A percentile compares a stretch with the other conserved stretches of the same genome.
These are phyloP conservation scores for Calyptomena viridis DNA, from an alignment of 2,113 vertebrate genomes.

Conservation along the genomic window DNA sequence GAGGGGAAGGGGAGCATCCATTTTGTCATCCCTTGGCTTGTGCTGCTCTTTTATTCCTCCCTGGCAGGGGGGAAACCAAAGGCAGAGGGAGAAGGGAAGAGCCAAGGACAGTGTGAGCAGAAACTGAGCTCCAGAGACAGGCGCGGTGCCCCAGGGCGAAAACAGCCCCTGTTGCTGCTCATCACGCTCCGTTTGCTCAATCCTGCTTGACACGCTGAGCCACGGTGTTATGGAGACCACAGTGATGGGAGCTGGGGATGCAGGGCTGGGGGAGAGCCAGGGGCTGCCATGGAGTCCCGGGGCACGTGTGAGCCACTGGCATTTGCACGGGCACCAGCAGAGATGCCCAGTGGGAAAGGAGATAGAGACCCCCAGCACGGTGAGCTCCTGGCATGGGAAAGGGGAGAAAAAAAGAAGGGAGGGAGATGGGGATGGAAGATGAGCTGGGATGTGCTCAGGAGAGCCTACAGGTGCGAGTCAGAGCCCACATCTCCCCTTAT, in stretches of 20 bases:
- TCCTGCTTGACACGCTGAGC: not conserved
- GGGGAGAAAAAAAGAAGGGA: not conserved
- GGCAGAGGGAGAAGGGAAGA: not conserved
- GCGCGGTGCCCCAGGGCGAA: not conserved
- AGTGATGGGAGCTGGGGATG: not conserved
- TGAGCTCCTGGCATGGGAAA: not conserved
- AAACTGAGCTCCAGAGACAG: constrained; percentile 2
- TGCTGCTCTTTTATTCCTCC: not conserved
- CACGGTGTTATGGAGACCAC: fast-evolving
- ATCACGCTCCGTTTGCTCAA: not conserved
- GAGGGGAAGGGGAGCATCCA: not conserved
- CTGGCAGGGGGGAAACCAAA: not conserved
- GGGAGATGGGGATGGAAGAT: not conserved
- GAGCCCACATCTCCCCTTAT: fast-evolving
- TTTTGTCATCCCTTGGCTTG: not conserved
- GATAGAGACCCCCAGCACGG: fast-evolving
- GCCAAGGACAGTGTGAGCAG: not conserved
- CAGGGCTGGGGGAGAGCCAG: not conserved
- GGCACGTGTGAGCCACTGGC: fast-evolving
- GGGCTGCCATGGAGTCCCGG: fast-evolving
- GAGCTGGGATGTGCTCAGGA: not conserved
- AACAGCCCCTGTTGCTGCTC: not conserved
- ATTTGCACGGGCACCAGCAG: not conserved
- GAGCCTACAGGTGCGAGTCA: not conserved
- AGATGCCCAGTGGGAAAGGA: not conserved